phyloP scores from a whole-genome alignment of 2,888 invertebrate species.

The Rhingia rostrata region DNA sequence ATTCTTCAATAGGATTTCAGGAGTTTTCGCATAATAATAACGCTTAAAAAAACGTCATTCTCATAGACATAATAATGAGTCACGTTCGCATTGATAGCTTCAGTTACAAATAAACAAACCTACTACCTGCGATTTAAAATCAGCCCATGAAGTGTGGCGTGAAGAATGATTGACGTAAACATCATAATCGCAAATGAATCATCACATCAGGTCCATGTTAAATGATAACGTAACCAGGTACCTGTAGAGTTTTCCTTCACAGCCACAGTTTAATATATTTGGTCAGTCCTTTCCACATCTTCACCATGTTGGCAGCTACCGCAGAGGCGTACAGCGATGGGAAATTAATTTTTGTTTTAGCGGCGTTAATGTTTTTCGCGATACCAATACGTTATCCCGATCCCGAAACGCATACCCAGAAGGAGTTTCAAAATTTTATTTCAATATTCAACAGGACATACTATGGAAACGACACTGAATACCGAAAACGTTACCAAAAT shows the following conservation, averaged over 20 bases:
- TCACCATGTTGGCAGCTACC: slow-evolving; percentile 23
- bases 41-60: no score
- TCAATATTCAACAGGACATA: slow-evolving; percentile 42
- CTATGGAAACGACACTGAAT: slow-evolving; percentile 43
- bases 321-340: slow-evolving; percentile 13
- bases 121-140: no score
- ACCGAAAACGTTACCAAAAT: slow-evolving; percentile 33
- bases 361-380: slow-evolving; percentile 55
- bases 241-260: not conserved
- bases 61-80: no score
- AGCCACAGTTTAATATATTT: not conserved
- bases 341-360: slow-evolving; percentile 33
- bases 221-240: not conserved
- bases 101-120: no score
- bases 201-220: not conserved
- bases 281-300: slow-evolving; percentile 18
- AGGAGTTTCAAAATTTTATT: slow-evolving; percentile 46
- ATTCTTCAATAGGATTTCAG: no score
- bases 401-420: slow-evolving; percentile 46
- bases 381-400: slow-evolving; percentile 47
- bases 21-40: no score
- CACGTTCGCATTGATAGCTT: no score
- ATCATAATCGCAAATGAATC: not conserved
- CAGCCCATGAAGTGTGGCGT: no score
- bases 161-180: no score